Conservation (phyloP, 2,888 invertebrate genomes). For the Lithophane semibrunnea region DNA sequence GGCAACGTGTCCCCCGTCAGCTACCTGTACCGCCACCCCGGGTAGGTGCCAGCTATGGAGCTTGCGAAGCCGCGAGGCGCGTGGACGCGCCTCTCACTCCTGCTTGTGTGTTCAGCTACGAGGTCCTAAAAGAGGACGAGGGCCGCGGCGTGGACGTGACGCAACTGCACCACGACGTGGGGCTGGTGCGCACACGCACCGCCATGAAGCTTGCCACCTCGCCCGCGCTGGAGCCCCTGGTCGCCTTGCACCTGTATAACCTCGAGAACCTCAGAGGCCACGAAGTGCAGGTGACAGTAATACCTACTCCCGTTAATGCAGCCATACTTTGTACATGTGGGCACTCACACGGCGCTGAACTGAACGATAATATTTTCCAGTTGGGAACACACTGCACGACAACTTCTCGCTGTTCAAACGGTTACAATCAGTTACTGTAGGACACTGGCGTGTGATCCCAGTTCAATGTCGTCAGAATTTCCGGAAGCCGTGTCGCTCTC, state of each 20-base stretch:
- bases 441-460: background rate
- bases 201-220: constrained; percentile 70
- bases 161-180: constrained; percentile 84
- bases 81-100: background rate
- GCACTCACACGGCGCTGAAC: background rate
- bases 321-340: background rate
- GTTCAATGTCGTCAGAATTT: background rate
- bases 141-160: constrained; percentile 81
- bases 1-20: constrained; percentile 74
- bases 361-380: no score
- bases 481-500: background rate
- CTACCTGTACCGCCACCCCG: constrained; percentile 81
- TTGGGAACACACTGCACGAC: no score
- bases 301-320: background rate
- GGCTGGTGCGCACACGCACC: constrained; percentile 79
- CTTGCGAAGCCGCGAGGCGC: background rate
- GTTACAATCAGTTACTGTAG: background rate
- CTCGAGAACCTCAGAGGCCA: constrained; percentile 66
- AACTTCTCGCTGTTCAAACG: no score
- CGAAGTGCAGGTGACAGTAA: constrained; percentile 73
- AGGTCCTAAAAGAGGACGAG: constrained; percentile 77
- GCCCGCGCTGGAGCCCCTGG: constrained; percentile 60
- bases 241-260: constrained; percentile 68
- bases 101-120: constrained; percentile 70
- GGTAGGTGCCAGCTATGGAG: constrained; percentile 66